Evolutionary conservation across 2,797 vertebrate species (phyloP), one percentile per base, ranked within the genome.

Genomic region (Xyrichtys novacula): DNA sequence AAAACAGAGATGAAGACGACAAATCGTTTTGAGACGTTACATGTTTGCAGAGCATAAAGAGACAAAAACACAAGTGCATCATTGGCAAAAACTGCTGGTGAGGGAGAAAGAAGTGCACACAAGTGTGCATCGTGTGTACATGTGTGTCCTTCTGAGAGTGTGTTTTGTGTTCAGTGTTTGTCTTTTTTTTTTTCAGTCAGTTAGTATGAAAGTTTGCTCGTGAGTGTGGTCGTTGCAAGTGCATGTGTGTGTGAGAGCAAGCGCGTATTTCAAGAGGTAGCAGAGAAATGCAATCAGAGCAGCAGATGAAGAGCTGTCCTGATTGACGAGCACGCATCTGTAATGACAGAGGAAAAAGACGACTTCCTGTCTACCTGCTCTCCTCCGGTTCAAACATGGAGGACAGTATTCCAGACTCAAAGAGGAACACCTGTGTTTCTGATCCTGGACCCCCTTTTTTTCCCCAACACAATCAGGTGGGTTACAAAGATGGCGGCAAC

Each of bases 41-140:
- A 59, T 31, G 11, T 78, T 69, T 76, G 81, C 83, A 83, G 83
- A 87, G 83, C 76, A 78, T 84, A 82, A 54, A 68, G 28, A 81
- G 79, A 87, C 65, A 82, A 81, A 88, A 83, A 86, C 74, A 88
- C 83, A 84, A 90, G 88, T 86, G 87, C 88, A 90, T 91, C 86
- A 88, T 88, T 93, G 90, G 90, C 90, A 90, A 92, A 85, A 86
- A 88, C 84, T 92, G 93, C 92, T 93, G 92, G 92, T 94, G 90
- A 88, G 73, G 79, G 84, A 89, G 65, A 85, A 20, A 88, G 80
- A 85, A 79, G 88, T 91, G 81, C 86, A 88, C 87, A 74, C 61
- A 7, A 49, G 71, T 71, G 56, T 54, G 64, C 22, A 5, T 5
- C 4, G 40, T 76, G 55, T 54, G 12, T 42, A 17, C 70, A 29